Evolutionary conservation across 2,113 vertebrate species (phyloP), one percentile per base, ranked within the genome.

Genomic region (Hippolais icterina): DNA sequence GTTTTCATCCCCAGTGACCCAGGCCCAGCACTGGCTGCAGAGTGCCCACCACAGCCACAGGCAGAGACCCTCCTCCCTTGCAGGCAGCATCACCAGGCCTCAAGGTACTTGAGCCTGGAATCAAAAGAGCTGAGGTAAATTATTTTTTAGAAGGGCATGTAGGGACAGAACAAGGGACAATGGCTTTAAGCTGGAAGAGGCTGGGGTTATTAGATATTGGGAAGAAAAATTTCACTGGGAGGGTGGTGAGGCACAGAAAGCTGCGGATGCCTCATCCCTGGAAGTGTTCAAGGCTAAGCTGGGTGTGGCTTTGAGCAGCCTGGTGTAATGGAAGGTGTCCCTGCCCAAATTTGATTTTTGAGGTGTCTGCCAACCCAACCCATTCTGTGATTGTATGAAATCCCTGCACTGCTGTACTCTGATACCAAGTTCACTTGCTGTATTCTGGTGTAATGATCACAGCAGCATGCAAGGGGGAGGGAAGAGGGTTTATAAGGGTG

Each of bases 361-460:
- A 56, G 41, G 25, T 56, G 12, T 35, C 25, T 76, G 41, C 41
- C 41, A 69, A 5, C 35, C 25, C 70, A 69, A 4, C 15, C 25
- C 35, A 2, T 47, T 41, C n/a, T 42, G 78, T 54, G 79, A 54
- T 22, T 76, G 17, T 19, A 0, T 35, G 14, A 41, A 65, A 27
- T 53, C 33, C 28, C 68, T 39, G 63, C 13, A 1, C 59, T 46
- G 13, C 59, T 69, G 37, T 9, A 5, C 72, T 74, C 88, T 77
- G 28, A 14, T 2, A 28, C 20, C 1, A 1, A 23, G 22, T 21
- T 66, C 47, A 9, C 29, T 41, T 20, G 49, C 49, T 53, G 0
- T 12, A 2, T 72, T 56, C 76, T 2, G 0, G 18, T 11, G 21
- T 27, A 9, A 19, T 4, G 19, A 23, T 17, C 3, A 0, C 2